These are phyloP conservation scores for Sisor rabdophorus DNA, from an alignment of 2,113 vertebrate species.

Conservation along the genomic window DNA sequence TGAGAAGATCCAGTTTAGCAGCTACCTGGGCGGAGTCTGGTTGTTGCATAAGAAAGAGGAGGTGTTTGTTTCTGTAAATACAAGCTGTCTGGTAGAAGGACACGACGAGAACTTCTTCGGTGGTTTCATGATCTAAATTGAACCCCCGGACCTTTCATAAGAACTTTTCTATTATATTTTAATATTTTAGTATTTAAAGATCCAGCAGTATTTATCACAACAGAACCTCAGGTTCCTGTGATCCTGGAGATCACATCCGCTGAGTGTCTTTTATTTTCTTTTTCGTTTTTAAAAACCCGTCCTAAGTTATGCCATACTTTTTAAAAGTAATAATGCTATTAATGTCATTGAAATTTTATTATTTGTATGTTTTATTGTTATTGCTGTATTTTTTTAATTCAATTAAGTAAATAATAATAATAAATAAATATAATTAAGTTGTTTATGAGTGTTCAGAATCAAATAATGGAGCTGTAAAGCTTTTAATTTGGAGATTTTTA, in stretches of 20 bases:
- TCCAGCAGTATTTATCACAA: background rate
- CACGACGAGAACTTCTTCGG: constrained; percentile 61
- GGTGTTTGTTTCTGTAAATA: constrained; percentile 55
- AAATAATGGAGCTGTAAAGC: background rate
- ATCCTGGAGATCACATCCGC: too few species aligned
- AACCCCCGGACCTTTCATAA: background rate
- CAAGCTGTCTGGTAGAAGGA: constrained; percentile 2
- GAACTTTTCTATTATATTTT: background rate
- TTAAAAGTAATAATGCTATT: background rate
- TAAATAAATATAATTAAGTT: background rate
- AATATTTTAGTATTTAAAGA: background rate
- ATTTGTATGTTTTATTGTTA: background rate
- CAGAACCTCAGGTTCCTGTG: background rate
- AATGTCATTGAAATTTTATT: background rate
- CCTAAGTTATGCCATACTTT: background rate
- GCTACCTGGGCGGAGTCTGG: constrained; percentile 65
- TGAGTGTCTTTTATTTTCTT: background rate
- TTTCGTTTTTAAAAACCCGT: too few species aligned
- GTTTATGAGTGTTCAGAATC: too few species aligned
- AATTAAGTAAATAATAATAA: background rate
- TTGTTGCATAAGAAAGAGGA: constrained; percentile 44
- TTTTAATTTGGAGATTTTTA: background rate
- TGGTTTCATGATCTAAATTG: constrained; percentile 60
- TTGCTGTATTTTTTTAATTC: background rate
- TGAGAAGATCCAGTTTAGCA: constrained; percentile 42